These are phyloP conservation scores for Orthosia incerta DNA, from an alignment of 2,888 invertebrate genomes.

Conservation along the genomic window DNA sequence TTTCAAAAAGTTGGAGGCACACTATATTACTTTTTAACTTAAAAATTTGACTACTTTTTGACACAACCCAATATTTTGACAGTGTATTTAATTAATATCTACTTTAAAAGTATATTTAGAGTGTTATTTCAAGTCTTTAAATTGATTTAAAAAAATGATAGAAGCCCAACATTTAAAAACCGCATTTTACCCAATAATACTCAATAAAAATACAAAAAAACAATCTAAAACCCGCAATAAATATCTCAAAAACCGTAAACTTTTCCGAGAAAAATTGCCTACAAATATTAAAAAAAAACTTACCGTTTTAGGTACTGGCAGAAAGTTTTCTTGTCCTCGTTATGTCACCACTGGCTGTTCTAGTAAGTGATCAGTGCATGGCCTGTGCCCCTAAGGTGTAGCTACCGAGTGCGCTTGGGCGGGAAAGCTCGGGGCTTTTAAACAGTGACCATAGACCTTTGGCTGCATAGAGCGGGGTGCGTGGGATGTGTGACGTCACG, in stretches of 20 bases:
- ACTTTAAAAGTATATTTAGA: neutral
- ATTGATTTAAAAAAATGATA: neutral
- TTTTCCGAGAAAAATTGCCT: neutral
- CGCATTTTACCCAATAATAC: no score
- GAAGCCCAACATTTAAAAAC: neutral
- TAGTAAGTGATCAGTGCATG: conserved; percentile 67
- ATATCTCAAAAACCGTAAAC: neutral
- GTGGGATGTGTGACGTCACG: conserved; percentile 77
- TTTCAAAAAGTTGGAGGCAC: neutral
- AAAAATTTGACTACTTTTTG: neutral
- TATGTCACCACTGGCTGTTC: conserved; percentile 37
- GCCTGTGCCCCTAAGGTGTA: conserved; percentile 69
- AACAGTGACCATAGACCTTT: conserved; percentile 78
- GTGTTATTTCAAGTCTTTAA: neutral
- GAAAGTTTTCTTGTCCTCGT: conserved; percentile 27
- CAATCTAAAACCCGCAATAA: neutral
- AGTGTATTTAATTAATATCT: neutral
- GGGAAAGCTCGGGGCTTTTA: conserved; percentile 84
- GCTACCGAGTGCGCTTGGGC: conserved; percentile 83
- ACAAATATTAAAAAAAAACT: neutral
- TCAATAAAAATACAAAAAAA: neutral
- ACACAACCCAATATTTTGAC: neutral
- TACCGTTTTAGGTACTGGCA: conserved; percentile 41
- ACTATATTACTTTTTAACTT: neutral
- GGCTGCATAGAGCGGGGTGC: conserved; percentile 67